Base-by-base conservation (phyloP, 2,797 vertebrate species). In the Syncerus caffer region DNA sequence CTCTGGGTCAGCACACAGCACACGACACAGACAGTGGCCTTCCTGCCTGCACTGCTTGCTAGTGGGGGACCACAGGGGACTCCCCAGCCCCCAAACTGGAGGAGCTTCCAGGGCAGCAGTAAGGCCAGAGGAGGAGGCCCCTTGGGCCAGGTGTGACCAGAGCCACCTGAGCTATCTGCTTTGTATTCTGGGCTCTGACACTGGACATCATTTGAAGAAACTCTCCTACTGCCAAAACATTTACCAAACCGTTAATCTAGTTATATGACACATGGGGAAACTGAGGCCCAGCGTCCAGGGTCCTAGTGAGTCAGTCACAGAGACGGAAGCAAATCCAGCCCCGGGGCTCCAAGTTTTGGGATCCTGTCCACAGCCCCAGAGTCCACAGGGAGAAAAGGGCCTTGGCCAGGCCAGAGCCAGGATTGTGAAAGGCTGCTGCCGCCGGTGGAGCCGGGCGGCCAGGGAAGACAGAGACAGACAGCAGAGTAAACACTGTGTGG, bases 401-500 rank as follows among this genome's bases (percentile, higher is more conserved):
- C 0, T 0, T 0, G 12, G 38, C 55, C 29, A 91, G 51, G 90
- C 83, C 82, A 74, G 82, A 60, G 55, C 62, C 60, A 47, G 14
- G 67, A 53, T 12, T 14, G 19, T 15, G 53, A 6, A 19, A 57
- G 55, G n/a, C 90, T 14, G 31, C 19, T 5, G 51, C 7, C 1
- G 10, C 31, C 53, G 83, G 79, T 31, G 7, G 23, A 80, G 62
- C 16, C 47, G 7, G 47, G 84, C 5, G 17, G 92, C 50, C 42
- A 4, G 55, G 2, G 31, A 71, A 50, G 67, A 79, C 90, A n/a
- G 19, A 83, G 67, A 80, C 15, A 53, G 79, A 85, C 55, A 42
- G 94, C 29, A 95, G 95, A 94, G 96, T 45, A 97, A 96, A 96
- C 97, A 97, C 87, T 58, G 88, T n/a, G 21, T 12, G 15, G 96